Evolutionary conservation across 2,113 vertebrate species (phyloP), one percentile per base, ranked within the genome.

Genomic region (Candoia aspera): DNA sequence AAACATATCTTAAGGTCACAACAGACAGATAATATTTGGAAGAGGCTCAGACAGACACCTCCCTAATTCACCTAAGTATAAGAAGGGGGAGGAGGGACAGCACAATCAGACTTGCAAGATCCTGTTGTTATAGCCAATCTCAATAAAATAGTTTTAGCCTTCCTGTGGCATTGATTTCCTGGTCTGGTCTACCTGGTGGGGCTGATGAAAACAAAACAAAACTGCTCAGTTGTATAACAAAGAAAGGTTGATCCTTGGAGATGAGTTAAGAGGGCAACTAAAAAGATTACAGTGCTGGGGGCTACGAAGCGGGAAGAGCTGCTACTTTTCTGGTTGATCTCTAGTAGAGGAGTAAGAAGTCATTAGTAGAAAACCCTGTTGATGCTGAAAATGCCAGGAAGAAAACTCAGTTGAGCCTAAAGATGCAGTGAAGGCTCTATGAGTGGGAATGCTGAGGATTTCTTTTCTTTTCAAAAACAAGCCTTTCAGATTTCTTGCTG

Each of bases 401-500:
- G 37, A 19, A 58, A 88, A 42, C 46, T 79, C 55, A 88, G 59
- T 58, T 49, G 79, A 59, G 55, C 37, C 54, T 57, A 59, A 59
- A 88, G 86, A 87, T 87, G 4, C 23, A 42, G 49, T 29, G 53
- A 83, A 83, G 24, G 6, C 29, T 42, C 49, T 13, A 58, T 5
- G 33, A 59, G 6, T 53, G 29, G 42, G 54, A 88, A 60, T 0
- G 8, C 54, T 59, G 26, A 46, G 42, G 37, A 24, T 24, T 42
- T 29, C 0, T 60, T 64, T 46, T 12, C 24, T 79, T 79, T 90
- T 85, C n/a, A 33, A 9, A 79, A 55, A 83, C 55, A 49, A 37
- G 55, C 64, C 24, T 92, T 88, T 83, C 37, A 59, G 13, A 53
- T 88, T 83, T 88, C 54, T 88, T 83, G n/a, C 86, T 92, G 86